A percentile compares a stretch with the other conserved stretches of the same genome.
Evolutionary conservation across 2,888 invertebrate genomes (phyloP).

Genomic region (Endotricha flammealis): DNA sequence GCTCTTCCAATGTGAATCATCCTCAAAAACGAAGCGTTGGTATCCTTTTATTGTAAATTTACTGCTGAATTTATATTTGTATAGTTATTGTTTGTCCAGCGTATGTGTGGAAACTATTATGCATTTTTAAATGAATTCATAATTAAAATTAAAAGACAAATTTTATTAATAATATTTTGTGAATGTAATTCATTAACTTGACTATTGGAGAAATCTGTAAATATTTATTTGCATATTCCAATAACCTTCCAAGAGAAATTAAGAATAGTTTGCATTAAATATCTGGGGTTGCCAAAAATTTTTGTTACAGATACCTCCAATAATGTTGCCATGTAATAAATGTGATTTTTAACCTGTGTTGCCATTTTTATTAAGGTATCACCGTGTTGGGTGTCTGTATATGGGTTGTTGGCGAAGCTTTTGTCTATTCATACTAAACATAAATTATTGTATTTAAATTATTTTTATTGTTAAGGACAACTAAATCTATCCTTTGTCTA

Average conservation of each 20-base stretch:
- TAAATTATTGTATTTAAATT: conserved; percentile 48
- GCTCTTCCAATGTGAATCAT: too few species aligned
- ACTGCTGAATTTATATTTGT: too few species aligned
- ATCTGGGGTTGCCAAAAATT: too few species aligned
- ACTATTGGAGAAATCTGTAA: conserved; percentile 9
- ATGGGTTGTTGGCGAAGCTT: conserved; percentile 63
- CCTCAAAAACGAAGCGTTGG: too few species aligned
- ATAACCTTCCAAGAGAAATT: neutral
- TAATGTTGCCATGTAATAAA: conserved; percentile 20
- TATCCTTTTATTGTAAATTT: too few species aligned
- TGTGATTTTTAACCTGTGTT: conserved; percentile 30
- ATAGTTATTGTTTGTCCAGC: neutral
- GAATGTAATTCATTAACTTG: conserved; percentile 18
- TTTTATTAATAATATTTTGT: conserved; percentile 23
- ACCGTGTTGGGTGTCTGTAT: conserved; percentile 56
- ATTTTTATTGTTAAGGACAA: conserved; percentile 52
- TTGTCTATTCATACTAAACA: conserved; percentile 48
- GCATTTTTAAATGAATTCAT: conserved; percentile 23
- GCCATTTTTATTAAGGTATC: conserved; percentile 38
- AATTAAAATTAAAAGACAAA: conserved; percentile 34
- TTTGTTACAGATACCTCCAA: conserved; percentile 11
- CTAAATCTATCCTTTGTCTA: conserved; percentile 62
- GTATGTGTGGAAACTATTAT: conserved; percentile 3
- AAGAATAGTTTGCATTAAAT: neutral
- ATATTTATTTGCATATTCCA: neutral